Percentiles rank a stretch among this genome's conserved stretches.
phyloP scores from a whole-genome alignment of 2,797 vertebrate species.

The Podarcis lilfordi region DNA sequence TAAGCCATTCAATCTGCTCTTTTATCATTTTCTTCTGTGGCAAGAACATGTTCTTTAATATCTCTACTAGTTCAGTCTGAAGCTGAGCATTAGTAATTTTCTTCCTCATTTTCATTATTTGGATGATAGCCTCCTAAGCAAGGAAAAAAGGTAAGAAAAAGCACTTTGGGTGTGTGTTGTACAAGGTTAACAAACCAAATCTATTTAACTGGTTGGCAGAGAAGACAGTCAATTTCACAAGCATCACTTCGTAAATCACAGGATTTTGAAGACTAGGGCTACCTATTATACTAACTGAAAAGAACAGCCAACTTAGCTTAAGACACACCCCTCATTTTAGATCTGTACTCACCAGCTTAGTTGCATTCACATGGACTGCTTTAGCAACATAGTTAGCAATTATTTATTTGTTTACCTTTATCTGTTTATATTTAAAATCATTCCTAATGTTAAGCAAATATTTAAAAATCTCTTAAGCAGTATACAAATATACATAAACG shows the following conservation, averaged over 20 bases:
- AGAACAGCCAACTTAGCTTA: not conserved
- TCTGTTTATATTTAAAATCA: too few species aligned
- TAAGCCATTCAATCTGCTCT: conserved; percentile 99
- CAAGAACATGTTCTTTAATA: conserved; percentile 99
- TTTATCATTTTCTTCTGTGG: conserved; percentile 99
- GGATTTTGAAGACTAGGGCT: not conserved
- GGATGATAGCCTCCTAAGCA: conserved; percentile 96
- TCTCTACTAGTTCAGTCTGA: conserved; percentile 99
- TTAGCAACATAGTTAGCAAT: not conserved
- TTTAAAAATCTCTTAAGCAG: too few species aligned
- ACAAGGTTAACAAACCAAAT: conserved; percentile 21
- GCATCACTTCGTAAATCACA: not conserved
- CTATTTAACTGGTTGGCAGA: not conserved
- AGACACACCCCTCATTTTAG: not conserved
- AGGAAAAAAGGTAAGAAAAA: conserved; percentile 12
- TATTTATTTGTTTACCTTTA: too few species aligned
- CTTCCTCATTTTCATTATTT: conserved; percentile 99
- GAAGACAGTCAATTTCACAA: not conserved
- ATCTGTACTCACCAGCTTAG: not conserved
- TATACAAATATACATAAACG: too few species aligned
- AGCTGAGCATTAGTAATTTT: conserved; percentile 99
- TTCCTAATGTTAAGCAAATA: too few species aligned
- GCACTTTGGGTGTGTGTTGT: not conserved
- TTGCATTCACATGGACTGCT: not conserved
- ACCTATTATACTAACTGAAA: not conserved